Conservation (phyloP, 2,797 vertebrate genomes). For the Sebastolobus alascanus region DNA sequence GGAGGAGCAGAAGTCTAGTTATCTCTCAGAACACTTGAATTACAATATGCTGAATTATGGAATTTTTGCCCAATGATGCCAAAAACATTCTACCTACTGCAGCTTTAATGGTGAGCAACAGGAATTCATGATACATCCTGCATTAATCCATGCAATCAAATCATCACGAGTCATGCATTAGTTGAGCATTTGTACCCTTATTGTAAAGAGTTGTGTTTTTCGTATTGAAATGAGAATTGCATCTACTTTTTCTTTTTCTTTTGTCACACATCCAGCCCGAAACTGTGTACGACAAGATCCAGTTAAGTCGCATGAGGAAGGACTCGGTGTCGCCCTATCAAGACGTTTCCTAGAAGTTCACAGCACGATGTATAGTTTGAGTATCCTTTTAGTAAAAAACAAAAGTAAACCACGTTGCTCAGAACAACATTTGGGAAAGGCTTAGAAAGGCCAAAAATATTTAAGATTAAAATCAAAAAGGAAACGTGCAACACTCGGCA, state of each 20-base stretch:
- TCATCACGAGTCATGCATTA: not conserved
- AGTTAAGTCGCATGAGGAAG: constrained; percentile 30
- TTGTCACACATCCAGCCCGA: constrained; percentile 22
- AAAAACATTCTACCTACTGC: no score
- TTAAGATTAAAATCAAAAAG: not conserved
- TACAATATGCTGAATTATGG: no score
- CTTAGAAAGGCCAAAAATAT: not conserved
- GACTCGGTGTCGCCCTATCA: not conserved
- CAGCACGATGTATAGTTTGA: not conserved
- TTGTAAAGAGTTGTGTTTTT: not conserved
- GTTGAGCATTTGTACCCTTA: not conserved
- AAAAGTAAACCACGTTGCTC: not conserved
- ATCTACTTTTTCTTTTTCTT: not conserved
- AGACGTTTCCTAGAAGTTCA: not conserved
- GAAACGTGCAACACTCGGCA: not conserved
- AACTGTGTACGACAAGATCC: constrained; percentile 68
- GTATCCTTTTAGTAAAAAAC: not conserved
- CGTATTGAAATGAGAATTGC: not conserved
- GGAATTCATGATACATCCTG: not conserved
- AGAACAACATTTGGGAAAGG: not conserved
- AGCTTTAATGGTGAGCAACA: no score
- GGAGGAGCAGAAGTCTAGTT: no score
- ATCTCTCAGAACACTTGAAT: no score
- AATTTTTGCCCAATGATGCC: no score
- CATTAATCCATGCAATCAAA: not conserved